phyloP scores from a whole-genome alignment of 2,797 vertebrate genomes.

The Pristis pectinata region DNA sequence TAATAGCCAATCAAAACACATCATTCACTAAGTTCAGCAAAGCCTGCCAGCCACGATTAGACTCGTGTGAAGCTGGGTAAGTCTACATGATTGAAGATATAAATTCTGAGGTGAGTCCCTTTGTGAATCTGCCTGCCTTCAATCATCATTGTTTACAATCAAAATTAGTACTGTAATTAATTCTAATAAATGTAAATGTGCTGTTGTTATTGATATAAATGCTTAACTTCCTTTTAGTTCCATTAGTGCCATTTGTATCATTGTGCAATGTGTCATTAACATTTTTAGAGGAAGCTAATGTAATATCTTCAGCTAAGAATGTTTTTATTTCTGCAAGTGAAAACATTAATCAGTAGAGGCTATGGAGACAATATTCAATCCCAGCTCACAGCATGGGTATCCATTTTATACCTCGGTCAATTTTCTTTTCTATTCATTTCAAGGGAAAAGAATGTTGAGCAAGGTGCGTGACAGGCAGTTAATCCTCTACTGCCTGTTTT shows the following conservation, averaged over 20 bases:
- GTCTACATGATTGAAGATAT: neutral
- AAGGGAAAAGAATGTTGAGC: neutral
- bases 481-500: neutral
- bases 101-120: neutral
- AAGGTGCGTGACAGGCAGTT: neutral
- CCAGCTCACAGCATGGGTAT: neutral
- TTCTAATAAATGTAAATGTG: neutral
- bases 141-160: neutral
- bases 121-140: neutral
- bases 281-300: neutral
- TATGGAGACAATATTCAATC: neutral
- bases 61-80: neutral
- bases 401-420: neutral
- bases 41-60: neutral
- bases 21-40: neutral
- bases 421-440: neutral
- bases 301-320: neutral
- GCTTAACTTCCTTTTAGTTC: neutral
- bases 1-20: neutral
- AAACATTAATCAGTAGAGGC: neutral
- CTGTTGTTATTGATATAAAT: neutral
- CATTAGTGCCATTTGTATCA: neutral
- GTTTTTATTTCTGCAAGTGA: neutral
- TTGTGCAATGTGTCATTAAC: neutral
- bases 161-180: neutral